Base-by-base conservation (phyloP, 2,797 vertebrate genomes). In the Dermochelys coriacea region DNA sequence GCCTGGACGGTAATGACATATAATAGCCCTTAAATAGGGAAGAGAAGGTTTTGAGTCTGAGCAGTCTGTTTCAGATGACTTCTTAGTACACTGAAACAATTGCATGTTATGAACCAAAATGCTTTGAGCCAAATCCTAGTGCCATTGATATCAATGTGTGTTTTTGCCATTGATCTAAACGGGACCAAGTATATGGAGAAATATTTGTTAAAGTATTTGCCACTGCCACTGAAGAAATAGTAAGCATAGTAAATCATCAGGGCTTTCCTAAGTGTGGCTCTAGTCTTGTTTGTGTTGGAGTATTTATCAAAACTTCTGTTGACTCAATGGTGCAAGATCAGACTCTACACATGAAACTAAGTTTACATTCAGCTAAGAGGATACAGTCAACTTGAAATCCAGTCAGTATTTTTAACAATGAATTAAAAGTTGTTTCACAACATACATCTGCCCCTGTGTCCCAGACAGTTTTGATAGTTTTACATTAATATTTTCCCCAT, bases 1-100 rank as follows among this genome's bases (percentile, higher is more conserved):
- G 92, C 99, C 99, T 93, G 99, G 99, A 98, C 99, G 99, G 99
- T 99, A 98, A 98, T 97, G 92, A 97, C 83, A 86, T 93, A 89
- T 75, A 89, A 74, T 91, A 97, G 94, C 96, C 94, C 83, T 96
- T 93, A 61, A 90, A 88, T 59, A 97, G 96, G 89, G 93, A 96
- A 96, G 55, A 83, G 88, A 86, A 97, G 93, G 86, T 93, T 94
- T 23, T 78, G 91, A 93, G 88, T 93, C 57, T 93, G 93, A 94
- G 87, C 68, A 87, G 89, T 90, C 79, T 80, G 18, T 91, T 97
- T 95, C 82, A 47, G 94, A 93, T 74, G 5, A 94, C 52, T 95
- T 75, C 9, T 87, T 8, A 64, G 29, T 51, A 57, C n/a, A 84
- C 61, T 64, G 83, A 95, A 68, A 90, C 61, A 71, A 77, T 85